Conservation (phyloP, 2,113 vertebrate species). For the Microtus richardsoni region DNA sequence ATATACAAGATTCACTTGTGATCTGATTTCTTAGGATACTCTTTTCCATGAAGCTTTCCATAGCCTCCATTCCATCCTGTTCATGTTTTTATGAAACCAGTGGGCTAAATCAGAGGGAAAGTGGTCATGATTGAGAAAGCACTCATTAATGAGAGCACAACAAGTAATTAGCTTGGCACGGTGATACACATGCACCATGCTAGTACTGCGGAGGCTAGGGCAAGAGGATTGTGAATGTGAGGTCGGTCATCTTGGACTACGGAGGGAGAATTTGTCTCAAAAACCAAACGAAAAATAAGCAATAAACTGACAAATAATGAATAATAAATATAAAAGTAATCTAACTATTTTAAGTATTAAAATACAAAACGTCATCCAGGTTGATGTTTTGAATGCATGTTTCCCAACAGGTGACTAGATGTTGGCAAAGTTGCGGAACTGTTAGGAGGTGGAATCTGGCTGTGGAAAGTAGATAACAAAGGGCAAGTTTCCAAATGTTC, state of each 20-base stretch:
- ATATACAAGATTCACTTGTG: background rate
- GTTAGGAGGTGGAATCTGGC: background rate
- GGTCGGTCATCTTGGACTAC: background rate
- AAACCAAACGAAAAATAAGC: background rate
- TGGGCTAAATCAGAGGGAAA: background rate
- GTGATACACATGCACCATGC: background rate
- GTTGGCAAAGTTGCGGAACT: background rate
- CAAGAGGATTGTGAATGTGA: background rate
- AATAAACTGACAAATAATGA: too few species aligned
- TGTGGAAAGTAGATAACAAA: background rate
- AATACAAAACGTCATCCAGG: background rate
- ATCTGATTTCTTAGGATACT: background rate
- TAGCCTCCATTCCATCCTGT: background rate
- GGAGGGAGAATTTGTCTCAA: background rate
- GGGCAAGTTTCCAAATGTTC: background rate
- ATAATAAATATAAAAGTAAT: background rate
- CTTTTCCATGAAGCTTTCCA: background rate
- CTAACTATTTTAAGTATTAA: background rate
- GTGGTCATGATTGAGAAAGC: background rate
- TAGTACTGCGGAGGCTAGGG: background rate
- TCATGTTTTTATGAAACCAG: background rate
- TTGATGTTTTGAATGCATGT: background rate
- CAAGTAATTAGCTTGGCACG: background rate
- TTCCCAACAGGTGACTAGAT: background rate
- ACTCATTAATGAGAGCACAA: background rate